Evolutionary conservation across 2,113 vertebrate species (phyloP).

Genomic region (Tychaedon coryphoeus): DNA sequence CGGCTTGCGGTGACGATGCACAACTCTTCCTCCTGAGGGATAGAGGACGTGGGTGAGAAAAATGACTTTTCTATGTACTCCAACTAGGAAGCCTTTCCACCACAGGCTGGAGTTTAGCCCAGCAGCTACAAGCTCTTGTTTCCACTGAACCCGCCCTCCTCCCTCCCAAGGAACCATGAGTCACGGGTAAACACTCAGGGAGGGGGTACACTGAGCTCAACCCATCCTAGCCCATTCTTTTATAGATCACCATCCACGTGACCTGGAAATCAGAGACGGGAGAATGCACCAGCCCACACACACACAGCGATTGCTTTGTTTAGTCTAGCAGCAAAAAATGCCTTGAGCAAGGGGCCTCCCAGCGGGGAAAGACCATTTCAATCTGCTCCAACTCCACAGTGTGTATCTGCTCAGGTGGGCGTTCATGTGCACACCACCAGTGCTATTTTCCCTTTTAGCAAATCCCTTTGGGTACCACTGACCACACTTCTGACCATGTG

Average conservation of each 20-base stretch:
- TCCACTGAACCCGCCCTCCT: not conserved
- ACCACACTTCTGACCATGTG: not conserved
- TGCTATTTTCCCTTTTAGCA: not conserved
- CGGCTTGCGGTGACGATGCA: slow-evolving; percentile 84
- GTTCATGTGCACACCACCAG: rapidly evolving
- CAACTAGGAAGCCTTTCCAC: not conserved
- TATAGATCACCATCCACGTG: slow-evolving; percentile 16
- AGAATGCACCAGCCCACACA: slow-evolving; percentile 48
- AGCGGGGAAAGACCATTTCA: slow-evolving; percentile 28
- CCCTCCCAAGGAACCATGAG: not conserved
- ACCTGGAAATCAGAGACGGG: slow-evolving; percentile 25
- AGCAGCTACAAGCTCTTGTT: not conserved
- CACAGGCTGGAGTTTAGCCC: not conserved
- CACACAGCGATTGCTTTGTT: not conserved
- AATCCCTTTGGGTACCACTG: not conserved
- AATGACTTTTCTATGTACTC: not conserved
- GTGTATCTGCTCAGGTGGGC: not conserved
- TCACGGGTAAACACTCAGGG: not conserved
- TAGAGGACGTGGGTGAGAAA: not conserved
- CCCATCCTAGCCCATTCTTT: slow-evolving; percentile 13
- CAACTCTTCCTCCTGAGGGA: slow-evolving; percentile 84
- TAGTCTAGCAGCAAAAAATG: slow-evolving; percentile 25
- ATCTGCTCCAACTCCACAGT: not conserved
- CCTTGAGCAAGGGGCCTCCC: slow-evolving; percentile 39
- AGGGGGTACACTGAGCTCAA: not conserved